Evolutionary conservation across 2,113 vertebrate genomes (phyloP).

Genomic region (Setophaga kirtlandii): DNA sequence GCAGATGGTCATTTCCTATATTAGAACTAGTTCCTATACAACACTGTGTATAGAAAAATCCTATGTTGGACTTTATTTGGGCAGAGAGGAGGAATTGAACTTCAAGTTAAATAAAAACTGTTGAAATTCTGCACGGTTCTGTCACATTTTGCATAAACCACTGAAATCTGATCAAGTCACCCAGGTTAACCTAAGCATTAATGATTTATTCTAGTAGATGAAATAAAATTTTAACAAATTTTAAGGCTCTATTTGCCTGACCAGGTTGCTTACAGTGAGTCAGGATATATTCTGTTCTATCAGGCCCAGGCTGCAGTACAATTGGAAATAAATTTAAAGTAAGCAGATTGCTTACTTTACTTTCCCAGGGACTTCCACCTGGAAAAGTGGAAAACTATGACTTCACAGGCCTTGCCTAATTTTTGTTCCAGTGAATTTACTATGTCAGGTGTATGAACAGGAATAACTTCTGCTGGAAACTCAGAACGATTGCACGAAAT

Average conservation of each 20-base stretch:
- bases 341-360: background rate
- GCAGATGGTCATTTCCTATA: background rate
- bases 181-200: background rate
- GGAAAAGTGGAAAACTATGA: background rate
- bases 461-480: background rate
- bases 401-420: background rate
- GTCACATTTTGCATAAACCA: background rate
- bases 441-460: background rate
- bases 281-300: background rate
- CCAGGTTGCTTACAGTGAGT: background rate
- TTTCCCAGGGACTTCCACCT: background rate
- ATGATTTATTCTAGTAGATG: background rate
- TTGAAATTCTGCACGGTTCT: background rate
- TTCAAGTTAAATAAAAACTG: background rate
- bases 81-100: background rate
- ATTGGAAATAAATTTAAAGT: background rate
- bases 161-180: background rate
- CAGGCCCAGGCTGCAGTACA: background rate
- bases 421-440: background rate
- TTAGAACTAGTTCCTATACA: background rate
- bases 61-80: background rate
- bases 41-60: background rate
- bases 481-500: background rate
- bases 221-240: background rate
- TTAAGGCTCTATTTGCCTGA: background rate